These are phyloP conservation scores for Porites evermanni DNA, from an alignment of 92 coral and sea anemone species.

Conservation along the genomic window DNA sequence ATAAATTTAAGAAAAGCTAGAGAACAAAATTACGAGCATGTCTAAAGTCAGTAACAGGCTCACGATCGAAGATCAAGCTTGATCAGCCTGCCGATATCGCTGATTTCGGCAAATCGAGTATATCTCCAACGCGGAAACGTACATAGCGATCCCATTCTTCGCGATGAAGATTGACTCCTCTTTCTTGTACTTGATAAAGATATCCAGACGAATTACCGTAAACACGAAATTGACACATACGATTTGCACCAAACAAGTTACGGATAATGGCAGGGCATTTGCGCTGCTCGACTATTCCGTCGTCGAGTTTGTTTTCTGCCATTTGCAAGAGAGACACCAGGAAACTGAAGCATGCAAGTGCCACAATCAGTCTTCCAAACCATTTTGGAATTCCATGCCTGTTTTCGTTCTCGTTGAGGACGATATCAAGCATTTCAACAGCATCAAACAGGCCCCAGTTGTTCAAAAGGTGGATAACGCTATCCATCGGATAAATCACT, in stretches of 20 bases:
- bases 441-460: constrained; percentile 54
- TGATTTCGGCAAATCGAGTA: neutral
- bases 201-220: constrained; percentile 38
- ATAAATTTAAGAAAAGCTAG: too few species aligned
- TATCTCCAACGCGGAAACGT: neutral
- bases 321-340: constrained; percentile 49
- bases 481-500: too few species aligned
- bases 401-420: constrained; percentile 34
- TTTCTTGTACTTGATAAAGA: constrained; percentile 41
- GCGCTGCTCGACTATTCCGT: neutral
- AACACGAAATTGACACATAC: constrained; percentile 43
- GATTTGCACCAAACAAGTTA: neutral
- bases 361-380: neutral
- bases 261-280: neutral
- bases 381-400: neutral
- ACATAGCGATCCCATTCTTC: constrained; percentile 42
- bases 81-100: neutral
- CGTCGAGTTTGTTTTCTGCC: constrained; percentile 52
- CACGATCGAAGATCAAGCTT: neutral
- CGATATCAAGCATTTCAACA: constrained; percentile 61
- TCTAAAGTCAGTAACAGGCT: too few species aligned
- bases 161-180: constrained; percentile 65
- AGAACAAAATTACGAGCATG: too few species aligned
- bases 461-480: too few species aligned
- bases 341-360: constrained; percentile 41